Percentiles rank a stretch among this genome's conserved stretches.
Conservation (phyloP, 2,113 vertebrate genomes). For the Macrotus californicus region DNA sequence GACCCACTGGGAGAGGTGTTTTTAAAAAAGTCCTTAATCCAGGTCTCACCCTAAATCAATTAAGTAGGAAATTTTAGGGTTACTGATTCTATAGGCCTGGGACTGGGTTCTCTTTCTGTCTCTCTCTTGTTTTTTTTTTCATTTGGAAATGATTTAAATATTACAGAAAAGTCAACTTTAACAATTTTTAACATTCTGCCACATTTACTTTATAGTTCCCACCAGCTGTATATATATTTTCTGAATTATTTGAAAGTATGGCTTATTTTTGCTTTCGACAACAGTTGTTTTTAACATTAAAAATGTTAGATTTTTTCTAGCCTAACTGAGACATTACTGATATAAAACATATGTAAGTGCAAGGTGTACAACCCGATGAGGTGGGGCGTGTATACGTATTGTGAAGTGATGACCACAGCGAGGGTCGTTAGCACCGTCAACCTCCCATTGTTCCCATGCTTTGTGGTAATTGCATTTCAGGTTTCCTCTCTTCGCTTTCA, state of each 20-base stretch:
- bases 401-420: not conserved
- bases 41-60: not conserved
- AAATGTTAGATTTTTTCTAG: not conserved
- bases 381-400: not conserved
- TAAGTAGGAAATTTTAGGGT: not conserved
- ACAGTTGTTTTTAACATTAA: not conserved
- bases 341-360: not conserved
- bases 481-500: not conserved
- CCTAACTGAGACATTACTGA: not conserved
- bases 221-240: not conserved
- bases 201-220: not conserved
- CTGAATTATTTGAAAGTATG: not conserved
- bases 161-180: not conserved
- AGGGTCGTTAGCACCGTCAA: not conserved
- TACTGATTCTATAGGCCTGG: not conserved
- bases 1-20: not conserved
- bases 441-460: not conserved
- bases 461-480: not conserved
- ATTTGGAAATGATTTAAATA: not conserved
- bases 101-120: not conserved
- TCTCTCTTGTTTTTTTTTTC: not conserved
- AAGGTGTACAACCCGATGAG: not conserved
- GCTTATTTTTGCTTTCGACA: not conserved
- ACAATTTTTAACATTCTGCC: not conserved
- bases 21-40: not conserved